Conservation (phyloP, 2,113 vertebrate genomes). For the Notothenia coriiceps region DNA sequence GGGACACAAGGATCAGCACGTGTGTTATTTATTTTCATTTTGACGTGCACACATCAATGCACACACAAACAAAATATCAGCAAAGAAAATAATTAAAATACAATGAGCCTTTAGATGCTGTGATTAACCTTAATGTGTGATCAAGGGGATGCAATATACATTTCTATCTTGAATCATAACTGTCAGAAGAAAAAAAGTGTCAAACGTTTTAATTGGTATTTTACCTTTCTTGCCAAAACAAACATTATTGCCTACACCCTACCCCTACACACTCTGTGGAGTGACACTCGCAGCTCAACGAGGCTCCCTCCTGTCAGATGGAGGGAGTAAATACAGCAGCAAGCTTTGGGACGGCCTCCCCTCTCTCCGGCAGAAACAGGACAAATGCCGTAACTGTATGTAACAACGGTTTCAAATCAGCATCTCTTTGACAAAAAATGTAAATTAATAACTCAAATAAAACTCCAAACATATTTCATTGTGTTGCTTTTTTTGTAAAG, state of each 20-base stretch:
- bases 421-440: no score
- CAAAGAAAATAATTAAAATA: constrained; percentile 54
- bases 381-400: no score
- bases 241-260: neutral
- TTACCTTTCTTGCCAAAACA: neutral
- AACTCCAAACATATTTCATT: no score
- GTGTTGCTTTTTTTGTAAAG: no score
- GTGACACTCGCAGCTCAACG: no score
- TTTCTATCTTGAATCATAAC: constrained; percentile 25
- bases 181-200: constrained; percentile 17
- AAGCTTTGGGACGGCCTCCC: no score
- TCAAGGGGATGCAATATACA: constrained; percentile 15
- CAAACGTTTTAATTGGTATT: constrained; percentile 28
- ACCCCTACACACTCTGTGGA: no score
- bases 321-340: no score
- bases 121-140: constrained; percentile 51
- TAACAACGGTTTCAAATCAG: no score
- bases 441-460: no score
- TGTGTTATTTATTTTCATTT: constrained; percentile 32
- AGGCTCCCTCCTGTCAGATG: no score
- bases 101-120: constrained; percentile 40
- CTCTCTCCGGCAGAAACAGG: no score
- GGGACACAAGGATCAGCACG: constrained; percentile 32
- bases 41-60: constrained; percentile 61
- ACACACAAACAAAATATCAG: constrained; percentile 78